Evolutionary conservation across 2,113 vertebrate genomes (phyloP).

Genomic region (Forbesichthys papilliferus): DNA sequence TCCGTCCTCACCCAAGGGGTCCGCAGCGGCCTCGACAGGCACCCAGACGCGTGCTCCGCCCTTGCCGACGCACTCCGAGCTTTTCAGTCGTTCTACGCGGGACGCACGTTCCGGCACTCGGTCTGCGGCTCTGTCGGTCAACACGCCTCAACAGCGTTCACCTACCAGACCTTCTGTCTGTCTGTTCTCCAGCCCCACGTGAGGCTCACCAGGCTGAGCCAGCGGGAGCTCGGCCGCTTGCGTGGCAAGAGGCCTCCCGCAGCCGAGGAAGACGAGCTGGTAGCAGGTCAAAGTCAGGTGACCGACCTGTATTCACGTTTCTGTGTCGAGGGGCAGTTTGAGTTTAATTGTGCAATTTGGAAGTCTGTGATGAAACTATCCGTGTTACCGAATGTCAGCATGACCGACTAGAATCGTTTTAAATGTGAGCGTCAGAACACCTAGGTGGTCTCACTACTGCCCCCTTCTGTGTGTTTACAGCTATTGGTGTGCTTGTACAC

Average conservation of each 20-base stretch:
- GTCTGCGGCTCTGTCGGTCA: background rate
- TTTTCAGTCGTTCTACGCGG: background rate
- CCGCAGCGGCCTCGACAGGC: background rate
- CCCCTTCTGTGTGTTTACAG: constrained; percentile 12
- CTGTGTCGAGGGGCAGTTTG: background rate
- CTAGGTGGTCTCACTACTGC: background rate
- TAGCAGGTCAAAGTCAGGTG: no score
- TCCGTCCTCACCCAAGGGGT: background rate
- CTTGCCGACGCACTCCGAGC: background rate
- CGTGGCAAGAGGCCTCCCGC: background rate
- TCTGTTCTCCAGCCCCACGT: constrained; percentile 64
- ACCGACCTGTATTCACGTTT: no score
- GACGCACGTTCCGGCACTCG: background rate
- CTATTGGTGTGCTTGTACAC: constrained; percentile 5
- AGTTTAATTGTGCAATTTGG: background rate
- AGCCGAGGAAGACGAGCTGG: background rate
- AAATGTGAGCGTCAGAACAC: background rate
- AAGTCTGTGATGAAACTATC: background rate
- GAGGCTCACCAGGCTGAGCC: constrained; percentile 53
- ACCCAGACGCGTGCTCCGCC: background rate
- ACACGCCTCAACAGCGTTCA: background rate
- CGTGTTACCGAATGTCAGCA: background rate
- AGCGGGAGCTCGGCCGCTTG: constrained; percentile 8
- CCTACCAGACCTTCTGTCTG: background rate
- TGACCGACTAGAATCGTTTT: background rate